phyloP scores from a whole-genome alignment of 2,113 vertebrate species.

The Amphilophus citrinellus region DNA sequence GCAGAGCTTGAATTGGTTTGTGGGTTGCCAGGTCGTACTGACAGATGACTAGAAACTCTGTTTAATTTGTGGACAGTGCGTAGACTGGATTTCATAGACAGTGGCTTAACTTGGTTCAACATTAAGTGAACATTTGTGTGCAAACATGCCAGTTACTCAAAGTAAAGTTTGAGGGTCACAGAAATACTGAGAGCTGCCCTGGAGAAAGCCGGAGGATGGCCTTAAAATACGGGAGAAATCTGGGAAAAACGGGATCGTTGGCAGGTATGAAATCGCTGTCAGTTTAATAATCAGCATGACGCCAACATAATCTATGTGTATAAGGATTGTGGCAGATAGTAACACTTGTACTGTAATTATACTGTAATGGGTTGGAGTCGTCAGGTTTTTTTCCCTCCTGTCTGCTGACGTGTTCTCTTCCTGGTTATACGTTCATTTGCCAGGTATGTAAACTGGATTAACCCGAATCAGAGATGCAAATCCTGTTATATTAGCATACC shows the following conservation, averaged over 20 bases:
- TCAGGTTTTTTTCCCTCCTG: neutral
- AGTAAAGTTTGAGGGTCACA: neutral
- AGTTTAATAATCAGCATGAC: no score
- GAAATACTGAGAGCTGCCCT: neutral
- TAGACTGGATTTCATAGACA: neutral
- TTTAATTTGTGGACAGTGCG: neutral
- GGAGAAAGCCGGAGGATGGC: no score
- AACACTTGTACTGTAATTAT: neutral
- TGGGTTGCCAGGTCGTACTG: neutral
- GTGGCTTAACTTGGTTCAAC: neutral
- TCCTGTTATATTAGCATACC: neutral
- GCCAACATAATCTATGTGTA: no score
- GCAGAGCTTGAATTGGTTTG: neutral
- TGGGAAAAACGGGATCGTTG: no score
- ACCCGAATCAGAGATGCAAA: neutral
- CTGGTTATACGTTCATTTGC: neutral
- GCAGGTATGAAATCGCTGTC: no score
- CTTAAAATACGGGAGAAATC: neutral
- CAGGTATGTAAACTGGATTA: neutral
- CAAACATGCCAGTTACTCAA: neutral
- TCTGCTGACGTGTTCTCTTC: neutral
- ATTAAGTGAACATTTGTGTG: neutral
- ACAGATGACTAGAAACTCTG: neutral
- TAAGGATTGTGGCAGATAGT: no score
- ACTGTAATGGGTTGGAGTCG: neutral